Evolutionary conservation across 2,797 vertebrate species (phyloP).

Genomic region (Manis crassicaudata): DNA sequence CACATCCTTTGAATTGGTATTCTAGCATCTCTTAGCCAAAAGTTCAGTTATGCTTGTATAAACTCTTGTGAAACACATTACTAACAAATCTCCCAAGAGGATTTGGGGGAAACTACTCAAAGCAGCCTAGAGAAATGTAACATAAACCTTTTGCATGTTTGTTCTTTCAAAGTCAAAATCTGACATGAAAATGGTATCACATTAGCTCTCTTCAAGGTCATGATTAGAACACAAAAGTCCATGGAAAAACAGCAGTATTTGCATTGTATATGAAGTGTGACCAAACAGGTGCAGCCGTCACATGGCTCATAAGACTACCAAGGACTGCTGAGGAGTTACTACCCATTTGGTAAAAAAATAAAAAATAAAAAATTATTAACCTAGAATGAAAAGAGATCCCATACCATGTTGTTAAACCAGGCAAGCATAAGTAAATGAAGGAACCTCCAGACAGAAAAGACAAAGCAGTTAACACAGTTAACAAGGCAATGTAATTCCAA

Average conservation of each 20-base stretch:
- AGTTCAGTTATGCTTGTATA: not conserved
- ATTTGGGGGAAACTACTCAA: not conserved
- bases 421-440: not conserved
- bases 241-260: not conserved
- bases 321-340: not conserved
- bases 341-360: not conserved
- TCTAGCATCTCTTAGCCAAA: not conserved
- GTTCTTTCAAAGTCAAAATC: slow-evolving; percentile 9
- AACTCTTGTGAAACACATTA: not conserved
- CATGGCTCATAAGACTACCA: slow-evolving; percentile 4
- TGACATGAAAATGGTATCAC: not conserved
- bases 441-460: not conserved
- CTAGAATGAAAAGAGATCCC: not conserved
- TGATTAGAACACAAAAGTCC: slow-evolving; percentile 14
- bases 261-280: slow-evolving; percentile 1
- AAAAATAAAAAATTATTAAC: not conserved
- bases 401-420: not conserved
- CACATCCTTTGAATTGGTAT: not conserved
- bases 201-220: slow-evolving; percentile 35
- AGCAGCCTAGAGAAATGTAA: not conserved
- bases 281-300: not conserved
- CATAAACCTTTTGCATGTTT: not conserved
- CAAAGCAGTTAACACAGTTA: not conserved
- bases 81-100: not conserved
- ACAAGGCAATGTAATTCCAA: not conserved